These are phyloP conservation scores for Clarias gariepinus DNA, from an alignment of 2,113 vertebrate species.

Conservation along the genomic window DNA sequence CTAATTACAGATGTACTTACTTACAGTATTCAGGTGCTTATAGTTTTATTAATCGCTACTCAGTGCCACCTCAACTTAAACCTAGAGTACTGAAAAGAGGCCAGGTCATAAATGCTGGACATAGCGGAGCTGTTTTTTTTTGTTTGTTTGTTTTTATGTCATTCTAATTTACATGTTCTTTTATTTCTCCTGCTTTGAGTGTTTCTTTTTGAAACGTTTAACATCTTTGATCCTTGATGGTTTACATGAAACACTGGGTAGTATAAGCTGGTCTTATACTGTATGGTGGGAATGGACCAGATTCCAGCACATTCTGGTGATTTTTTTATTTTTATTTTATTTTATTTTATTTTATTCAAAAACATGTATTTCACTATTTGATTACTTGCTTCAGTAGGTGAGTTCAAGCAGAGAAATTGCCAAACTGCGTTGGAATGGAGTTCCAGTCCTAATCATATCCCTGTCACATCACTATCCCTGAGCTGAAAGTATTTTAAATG, in stretches of 20 bases:
- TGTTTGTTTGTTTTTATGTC: background rate
- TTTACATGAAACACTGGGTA: conserved; percentile 44
- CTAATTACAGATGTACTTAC: conserved; percentile 52
- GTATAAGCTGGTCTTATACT: conserved; percentile 55
- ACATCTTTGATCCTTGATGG: conserved; percentile 21
- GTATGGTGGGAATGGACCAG: background rate
- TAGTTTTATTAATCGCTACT: conserved; percentile 14
- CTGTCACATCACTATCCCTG: background rate
- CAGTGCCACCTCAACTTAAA: conserved; percentile 25
- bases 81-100: conserved; percentile 17
- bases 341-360: background rate
- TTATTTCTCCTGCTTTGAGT: conserved; percentile 25
- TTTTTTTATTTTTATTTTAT: background rate
- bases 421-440: background rate
- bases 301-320: background rate
- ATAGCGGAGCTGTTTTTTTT: conserved; percentile 3
- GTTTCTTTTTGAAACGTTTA: conserved; percentile 38
- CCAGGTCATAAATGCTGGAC: conserved; percentile 50
- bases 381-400: background rate
- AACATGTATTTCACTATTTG: background rate
- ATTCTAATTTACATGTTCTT: conserved; percentile 31
- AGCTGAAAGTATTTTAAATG: conserved; percentile 19
- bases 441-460: background rate
- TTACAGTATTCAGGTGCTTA: conserved; percentile 43
- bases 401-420: background rate